Percentiles rank a stretch among this genome's conserved stretches.
phyloP scores from a whole-genome alignment of 2,113 vertebrate species.

The Zingel zingel region DNA sequence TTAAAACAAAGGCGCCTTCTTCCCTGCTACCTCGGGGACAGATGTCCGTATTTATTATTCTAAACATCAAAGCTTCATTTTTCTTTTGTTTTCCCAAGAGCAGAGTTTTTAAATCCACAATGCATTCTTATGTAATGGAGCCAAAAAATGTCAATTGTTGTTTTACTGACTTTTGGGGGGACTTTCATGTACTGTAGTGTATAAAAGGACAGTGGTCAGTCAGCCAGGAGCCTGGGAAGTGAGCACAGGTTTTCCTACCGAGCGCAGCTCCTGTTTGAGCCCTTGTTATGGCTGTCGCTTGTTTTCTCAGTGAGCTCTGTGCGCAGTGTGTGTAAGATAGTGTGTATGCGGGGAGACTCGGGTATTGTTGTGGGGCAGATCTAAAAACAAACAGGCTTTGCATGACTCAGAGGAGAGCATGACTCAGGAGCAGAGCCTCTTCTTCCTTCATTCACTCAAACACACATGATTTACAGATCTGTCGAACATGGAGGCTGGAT shows the following conservation, averaged over 20 bases:
- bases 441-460: slow-evolving; percentile 33
- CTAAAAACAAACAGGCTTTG: slow-evolving; percentile 82
- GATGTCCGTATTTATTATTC: slow-evolving; percentile 82
- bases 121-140: slow-evolving; percentile 69
- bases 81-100: slow-evolving; percentile 66
- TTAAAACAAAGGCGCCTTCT: slow-evolving; percentile 78
- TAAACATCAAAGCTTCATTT: slow-evolving; percentile 82
- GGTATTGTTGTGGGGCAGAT: slow-evolving; percentile 75
- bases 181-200: slow-evolving; percentile 78
- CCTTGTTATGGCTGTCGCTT: slow-evolving; percentile 79
- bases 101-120: slow-evolving; percentile 74
- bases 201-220: slow-evolving; percentile 73
- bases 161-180: slow-evolving; percentile 77
- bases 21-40: slow-evolving; percentile 62
- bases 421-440: slow-evolving; percentile 61
- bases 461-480: slow-evolving; percentile 53
- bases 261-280: slow-evolving; percentile 69
- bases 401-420: slow-evolving; percentile 60
- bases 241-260: slow-evolving; percentile 73
- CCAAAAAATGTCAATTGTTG: slow-evolving; percentile 74
- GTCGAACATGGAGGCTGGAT: slow-evolving; percentile 42
- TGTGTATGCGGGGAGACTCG: slow-evolving; percentile 47
- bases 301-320: slow-evolving; percentile 79
- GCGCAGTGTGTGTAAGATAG: slow-evolving; percentile 56
- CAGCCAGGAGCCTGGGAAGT: slow-evolving; percentile 74